Conservation (phyloP, 1,140 invertebrate species). For the Drosophila grimshawi region DNA sequence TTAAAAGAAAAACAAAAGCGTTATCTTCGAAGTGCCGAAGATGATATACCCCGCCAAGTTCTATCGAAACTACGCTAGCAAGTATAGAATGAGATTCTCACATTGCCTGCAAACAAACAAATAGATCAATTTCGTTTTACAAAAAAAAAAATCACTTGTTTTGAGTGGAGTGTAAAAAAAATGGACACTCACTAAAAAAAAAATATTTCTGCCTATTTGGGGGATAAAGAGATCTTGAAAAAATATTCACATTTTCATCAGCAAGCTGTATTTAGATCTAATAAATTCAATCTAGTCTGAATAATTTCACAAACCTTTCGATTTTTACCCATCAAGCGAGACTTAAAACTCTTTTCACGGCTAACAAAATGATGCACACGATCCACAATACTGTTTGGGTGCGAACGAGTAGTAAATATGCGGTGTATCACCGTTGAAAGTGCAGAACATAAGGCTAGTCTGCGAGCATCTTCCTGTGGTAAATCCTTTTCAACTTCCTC, state of each 20-base stretch:
- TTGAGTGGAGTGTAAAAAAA: too few relatives aligned
- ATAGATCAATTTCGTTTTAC: background rate
- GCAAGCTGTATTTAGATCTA: too few relatives aligned
- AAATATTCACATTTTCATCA: background rate
- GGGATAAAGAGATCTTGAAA: background rate
- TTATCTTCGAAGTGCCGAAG: too few relatives aligned
- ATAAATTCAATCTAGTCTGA: background rate
- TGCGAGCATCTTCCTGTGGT: conserved; percentile 86
- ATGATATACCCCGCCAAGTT: background rate
- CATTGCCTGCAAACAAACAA: background rate
- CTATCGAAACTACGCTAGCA: background rate
- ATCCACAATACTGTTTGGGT: conserved; percentile 79
- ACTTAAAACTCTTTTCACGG: conserved; percentile 92
- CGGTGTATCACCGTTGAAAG: conserved; percentile 90
- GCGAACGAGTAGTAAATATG: conserved; percentile 79
- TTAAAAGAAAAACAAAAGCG: background rate
- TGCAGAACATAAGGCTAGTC: conserved; percentile 90
- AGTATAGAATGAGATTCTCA: too few relatives aligned
- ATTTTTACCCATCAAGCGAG: conserved; percentile 89
- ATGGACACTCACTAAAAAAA: too few relatives aligned
- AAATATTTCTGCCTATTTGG: too few relatives aligned
- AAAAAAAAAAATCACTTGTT: too few relatives aligned
- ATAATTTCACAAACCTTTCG: conserved; percentile 85
- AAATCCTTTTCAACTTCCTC: conserved; percentile 90
- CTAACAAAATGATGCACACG: conserved; percentile 90